Evolutionary conservation across 2,113 vertebrate genomes (phyloP).

Genomic region (Corvus moneduloides): DNA sequence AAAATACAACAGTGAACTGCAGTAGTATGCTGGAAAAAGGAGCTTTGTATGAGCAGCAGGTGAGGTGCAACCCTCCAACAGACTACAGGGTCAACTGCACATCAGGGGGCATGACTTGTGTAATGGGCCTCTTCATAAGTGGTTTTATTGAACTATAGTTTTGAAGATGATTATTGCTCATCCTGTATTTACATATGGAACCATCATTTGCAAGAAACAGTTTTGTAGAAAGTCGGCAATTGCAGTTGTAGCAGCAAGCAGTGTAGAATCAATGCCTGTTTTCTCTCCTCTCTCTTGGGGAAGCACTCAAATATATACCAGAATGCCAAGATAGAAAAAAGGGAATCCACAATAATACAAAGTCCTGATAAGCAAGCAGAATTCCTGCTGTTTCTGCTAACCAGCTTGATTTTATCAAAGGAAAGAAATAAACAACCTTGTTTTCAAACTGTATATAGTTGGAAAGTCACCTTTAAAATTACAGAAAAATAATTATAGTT

Average conservation of each 20-base stretch:
- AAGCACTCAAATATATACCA: not conserved
- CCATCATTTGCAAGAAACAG: not conserved
- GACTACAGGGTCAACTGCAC: not conserved
- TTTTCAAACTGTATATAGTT: not conserved
- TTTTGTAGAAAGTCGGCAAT: not conserved
- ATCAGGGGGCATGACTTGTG: not conserved
- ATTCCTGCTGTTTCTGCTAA: not conserved
- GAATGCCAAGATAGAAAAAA: not conserved
- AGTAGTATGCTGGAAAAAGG: not conserved
- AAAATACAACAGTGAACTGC: not conserved
- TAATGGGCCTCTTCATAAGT: not conserved
- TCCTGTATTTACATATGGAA: not conserved
- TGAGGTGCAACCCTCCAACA: not conserved
- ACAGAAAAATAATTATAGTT: not conserved
- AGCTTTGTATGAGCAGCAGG: not conserved
- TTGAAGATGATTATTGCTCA: not conserved
- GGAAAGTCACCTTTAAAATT: not conserved
- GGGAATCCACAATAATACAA: not conserved
- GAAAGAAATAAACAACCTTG: not conserved
- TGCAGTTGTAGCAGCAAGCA: not conserved
- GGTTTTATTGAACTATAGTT: not conserved
- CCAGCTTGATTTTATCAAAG: not conserved
- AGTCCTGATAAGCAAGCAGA: not conserved
- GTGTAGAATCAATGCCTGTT: not conserved
- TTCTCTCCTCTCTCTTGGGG: not conserved